Base-by-base conservation (phyloP, 2,797 vertebrate genomes). In the Myotis findleyi region DNA sequence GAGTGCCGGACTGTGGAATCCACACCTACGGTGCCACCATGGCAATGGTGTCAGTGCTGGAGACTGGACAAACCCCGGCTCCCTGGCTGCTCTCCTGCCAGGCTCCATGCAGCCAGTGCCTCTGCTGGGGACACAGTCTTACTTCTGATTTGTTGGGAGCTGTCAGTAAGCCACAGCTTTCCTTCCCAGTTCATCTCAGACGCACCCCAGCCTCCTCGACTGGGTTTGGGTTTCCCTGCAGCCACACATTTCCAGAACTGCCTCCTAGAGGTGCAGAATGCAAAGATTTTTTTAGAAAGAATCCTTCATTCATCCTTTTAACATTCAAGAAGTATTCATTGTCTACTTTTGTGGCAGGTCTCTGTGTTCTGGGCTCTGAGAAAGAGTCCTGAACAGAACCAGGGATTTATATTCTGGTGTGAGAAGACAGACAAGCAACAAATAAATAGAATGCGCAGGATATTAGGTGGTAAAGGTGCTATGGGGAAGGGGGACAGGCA, bases 261-360 rank as follows among this genome's bases (percentile, higher is more conserved):
- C 49, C n/a, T 51, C 55, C 59, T 33, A 53, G 62, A 77, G 41
- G 41, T 49, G 10, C 36, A 82, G 83, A 94, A 94, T 47, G 66
- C 30, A 25, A 81, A 38, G 10, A 13, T 69, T 53, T 55, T 7
- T 59, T 82, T n/a, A 13, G 77, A 82, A 92, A 53, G 49, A 87
- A 38, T 44, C 47, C 16, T 86, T 66, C 51, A 4, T 75, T 80
- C 33, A 71, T 53, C 33, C 73, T 88, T 92, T 91, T 55, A 68
- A 55, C 27, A 51, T 72, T 92, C 57, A 72, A 1, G 64, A 57
- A 72, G 55, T 27, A 41, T 36, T 44, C 47, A 51, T 44, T 51
- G 30, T 66, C 69, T 79, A 6, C n/a, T 51, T 79, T 27, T 13
- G 18, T 49, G n/a, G 47, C 84, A 75, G 72, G 25, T 62, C 33